Evolutionary conservation across 2,797 vertebrate genomes (phyloP).

Genomic region (Sebastolobus alascanus): DNA sequence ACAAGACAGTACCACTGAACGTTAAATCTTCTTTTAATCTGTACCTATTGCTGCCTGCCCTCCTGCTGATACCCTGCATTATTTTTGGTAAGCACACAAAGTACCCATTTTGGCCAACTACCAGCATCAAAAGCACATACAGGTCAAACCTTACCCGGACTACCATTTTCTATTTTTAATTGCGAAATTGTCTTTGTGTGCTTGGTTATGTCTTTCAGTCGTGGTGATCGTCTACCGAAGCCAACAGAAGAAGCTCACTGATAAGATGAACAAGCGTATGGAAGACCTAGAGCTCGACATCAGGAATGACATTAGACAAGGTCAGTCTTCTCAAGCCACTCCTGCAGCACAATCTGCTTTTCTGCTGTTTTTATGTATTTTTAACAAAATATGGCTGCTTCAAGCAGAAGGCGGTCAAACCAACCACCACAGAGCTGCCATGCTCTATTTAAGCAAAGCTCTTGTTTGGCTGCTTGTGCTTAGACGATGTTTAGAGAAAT

Average conservation of each 20-base stretch:
- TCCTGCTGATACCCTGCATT: conserved; percentile 83
- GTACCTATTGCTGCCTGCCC: conserved; percentile 77
- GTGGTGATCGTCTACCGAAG: conserved; percentile 83
- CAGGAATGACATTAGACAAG: conserved; percentile 94
- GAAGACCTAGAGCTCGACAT: conserved; percentile 92
- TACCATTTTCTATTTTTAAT: background rate
- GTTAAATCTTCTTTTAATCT: conserved; percentile 8
- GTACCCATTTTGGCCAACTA: background rate
- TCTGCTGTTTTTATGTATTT: background rate
- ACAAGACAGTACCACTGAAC: conserved; percentile 39
- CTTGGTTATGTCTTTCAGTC: conserved; percentile 52
- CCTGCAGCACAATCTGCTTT: background rate
- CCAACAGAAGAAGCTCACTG: conserved; percentile 88
- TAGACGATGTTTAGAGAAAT: too few species aligned
- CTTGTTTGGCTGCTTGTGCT: too few species aligned
- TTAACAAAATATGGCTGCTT: background rate
- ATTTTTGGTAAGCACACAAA: conserved; percentile 83
- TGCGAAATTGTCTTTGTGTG: background rate
- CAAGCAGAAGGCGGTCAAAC: background rate
- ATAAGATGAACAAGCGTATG: conserved; percentile 87
- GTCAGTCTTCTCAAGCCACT: conserved; percentile 73
- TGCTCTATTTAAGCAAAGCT: too few species aligned
- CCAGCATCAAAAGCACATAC: background rate
- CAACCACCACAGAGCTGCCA: background rate
- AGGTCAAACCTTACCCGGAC: background rate